These are phyloP conservation scores for Mohoua ochrocephala DNA, from an alignment of 2,113 vertebrate genomes.

Conservation along the genomic window DNA sequence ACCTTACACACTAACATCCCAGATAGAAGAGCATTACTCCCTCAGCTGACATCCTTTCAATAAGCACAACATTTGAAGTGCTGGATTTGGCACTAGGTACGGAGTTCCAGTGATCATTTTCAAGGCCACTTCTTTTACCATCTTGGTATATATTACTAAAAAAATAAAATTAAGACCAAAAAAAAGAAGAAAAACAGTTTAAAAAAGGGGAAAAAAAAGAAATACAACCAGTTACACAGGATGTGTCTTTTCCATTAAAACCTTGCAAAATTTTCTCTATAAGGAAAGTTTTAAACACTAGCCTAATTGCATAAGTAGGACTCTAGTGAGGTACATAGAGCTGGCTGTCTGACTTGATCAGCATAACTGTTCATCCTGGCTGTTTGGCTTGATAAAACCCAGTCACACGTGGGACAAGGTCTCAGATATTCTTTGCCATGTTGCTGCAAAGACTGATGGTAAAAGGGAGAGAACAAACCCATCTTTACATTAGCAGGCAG, in stretches of 20 bases:
- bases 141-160: background rate
- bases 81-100: background rate
- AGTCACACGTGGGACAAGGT: fast-evolving
- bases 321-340: background rate
- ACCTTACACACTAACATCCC: background rate
- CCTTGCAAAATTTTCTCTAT: background rate
- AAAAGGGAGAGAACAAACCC: background rate
- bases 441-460: background rate
- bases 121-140: background rate
- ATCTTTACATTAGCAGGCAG: background rate
- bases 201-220: fast-evolving
- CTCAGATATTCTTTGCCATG: background rate
- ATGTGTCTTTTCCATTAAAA: background rate
- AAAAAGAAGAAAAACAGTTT: fast-evolving
- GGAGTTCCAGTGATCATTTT: background rate
- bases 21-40: background rate
- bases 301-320: background rate
- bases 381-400: background rate
- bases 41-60: background rate
- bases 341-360: background rate
- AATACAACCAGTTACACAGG: background rate
- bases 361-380: background rate
- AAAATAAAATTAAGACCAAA: background rate
- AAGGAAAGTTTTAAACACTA: background rate
- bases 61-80: background rate